Conservation (phyloP, 2,797 vertebrate species). For the Cryptoblepharus egeriae region DNA sequence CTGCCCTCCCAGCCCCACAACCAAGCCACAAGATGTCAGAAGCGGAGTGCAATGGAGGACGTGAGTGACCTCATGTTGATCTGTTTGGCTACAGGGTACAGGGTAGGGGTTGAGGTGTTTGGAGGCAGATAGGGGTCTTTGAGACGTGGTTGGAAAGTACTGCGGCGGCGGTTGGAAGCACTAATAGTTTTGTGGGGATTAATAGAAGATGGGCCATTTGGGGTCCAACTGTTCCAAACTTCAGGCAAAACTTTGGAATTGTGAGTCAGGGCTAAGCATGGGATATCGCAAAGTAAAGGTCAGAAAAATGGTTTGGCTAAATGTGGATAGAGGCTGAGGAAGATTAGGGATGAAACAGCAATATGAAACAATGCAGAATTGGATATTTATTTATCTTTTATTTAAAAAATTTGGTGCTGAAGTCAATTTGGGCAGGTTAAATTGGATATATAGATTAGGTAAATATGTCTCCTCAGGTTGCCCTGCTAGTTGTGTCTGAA, state of each 20-base stretch:
- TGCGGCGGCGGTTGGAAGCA: background rate
- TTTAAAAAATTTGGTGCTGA: background rate
- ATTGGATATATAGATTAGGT: background rate
- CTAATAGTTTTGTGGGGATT: background rate
- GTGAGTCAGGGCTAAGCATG: background rate
- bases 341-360: background rate
- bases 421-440: background rate
- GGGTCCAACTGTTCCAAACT: background rate
- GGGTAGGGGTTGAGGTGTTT: background rate
- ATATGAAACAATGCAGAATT: background rate
- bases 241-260: background rate
- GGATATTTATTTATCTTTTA: background rate
- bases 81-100: background rate
- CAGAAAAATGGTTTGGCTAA: background rate
- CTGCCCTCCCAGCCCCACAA: background rate
- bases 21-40: constrained; percentile 14
- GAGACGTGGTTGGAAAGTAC: no score
- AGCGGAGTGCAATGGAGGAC: constrained; percentile 12
- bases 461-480: no score
- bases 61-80: constrained; percentile 17
- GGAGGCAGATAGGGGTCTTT: background rate
- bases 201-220: background rate
- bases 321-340: background rate
- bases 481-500: no score
- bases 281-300: no score